These are phyloP conservation scores for Sebastes alutus DNA, from an alignment of 2,797 vertebrate species.

Conservation along the genomic window DNA sequence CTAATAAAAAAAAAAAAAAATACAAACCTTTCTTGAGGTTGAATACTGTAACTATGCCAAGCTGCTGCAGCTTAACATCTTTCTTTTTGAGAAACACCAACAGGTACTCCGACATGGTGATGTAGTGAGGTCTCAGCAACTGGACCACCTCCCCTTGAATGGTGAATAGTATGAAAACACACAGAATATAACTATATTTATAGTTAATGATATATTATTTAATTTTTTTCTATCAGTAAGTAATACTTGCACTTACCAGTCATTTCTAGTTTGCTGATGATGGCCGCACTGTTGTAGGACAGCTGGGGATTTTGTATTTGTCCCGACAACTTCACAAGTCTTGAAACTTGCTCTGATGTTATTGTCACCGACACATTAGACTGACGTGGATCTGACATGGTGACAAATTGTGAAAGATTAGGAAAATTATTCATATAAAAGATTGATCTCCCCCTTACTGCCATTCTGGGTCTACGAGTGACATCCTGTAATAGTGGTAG, in stretches of 20 bases:
- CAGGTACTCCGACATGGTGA: constrained; percentile 43
- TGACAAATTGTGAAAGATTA: not conserved
- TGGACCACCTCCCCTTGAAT: constrained; percentile 12
- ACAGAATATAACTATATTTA: not conserved
- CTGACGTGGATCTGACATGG: constrained; percentile 55
- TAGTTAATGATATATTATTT: too few relatives aligned
- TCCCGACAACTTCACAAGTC: constrained; percentile 55
- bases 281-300: constrained; percentile 55
- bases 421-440: not conserved
- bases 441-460: too few relatives aligned
- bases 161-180: not conserved
- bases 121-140: constrained; percentile 62
- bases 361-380: constrained; percentile 30
- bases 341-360: constrained; percentile 54
- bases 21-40: constrained; percentile 67
- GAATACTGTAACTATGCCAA: constrained; percentile 51
- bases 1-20: not conserved
- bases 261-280: constrained; percentile 67
- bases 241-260: constrained; percentile 44
- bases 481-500: too few relatives aligned
- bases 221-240: not conserved
- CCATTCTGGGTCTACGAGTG: too few relatives aligned
- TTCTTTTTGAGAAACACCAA: constrained; percentile 54
- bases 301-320: constrained; percentile 47
- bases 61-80: constrained; percentile 70